Base-by-base conservation (phyloP, 2,797 vertebrate genomes). In the Anguilla marmorata region DNA sequence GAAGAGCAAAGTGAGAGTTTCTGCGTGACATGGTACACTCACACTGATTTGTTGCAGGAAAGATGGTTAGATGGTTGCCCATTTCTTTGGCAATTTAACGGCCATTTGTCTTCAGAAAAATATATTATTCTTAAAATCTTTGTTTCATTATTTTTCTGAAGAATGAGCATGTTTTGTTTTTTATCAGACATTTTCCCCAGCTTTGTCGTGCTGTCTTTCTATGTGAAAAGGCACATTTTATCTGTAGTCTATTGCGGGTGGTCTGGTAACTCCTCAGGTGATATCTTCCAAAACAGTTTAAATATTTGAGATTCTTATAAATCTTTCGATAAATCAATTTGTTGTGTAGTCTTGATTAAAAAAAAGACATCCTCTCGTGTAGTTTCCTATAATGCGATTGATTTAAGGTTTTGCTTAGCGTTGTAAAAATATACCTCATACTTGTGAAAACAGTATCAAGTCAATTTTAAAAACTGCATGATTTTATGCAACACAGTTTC, bases 21-120 rank as follows among this genome's bases (percentile, higher is more conserved):
- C 63, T 60, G 0, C 41, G 33, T 63, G 5, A 84, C 60, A 63
- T 72, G 19, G 50, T 52, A 16, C 16, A 45, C n/a, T 86, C 52
- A 21, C 66, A 37, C 41, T 76, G 74, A 85, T 88, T 56, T 85
- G 86, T 69, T 87, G 66, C 45, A 84, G 66, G 58, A 24, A 88
- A 27, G 84, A 79, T 45, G 41, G 21, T 85, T 21, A 27, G n/a
- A 69, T 41, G 84, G 69, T 72, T 27, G 48, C 21, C 24, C 50
- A 5, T 88, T 86, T 72, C n/a, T 56, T 50, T 87, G 24, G 30
- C 52, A 45, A 88, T 74, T 79, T 60, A 41, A 52, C 41, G 74
- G 50, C 52, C 76, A 24, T 63, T 74, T 83, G 24, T 48, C n/a
- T 58, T 63, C 58, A 45, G 41, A 3, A 33, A 37, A 41, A 74